A percentile compares a stretch with the other conserved stretches of the same genome.
These are phyloP conservation scores for Diabrotica undecimpunctata DNA, from an alignment of 1,140 invertebrate genomes.

Conservation along the genomic window DNA sequence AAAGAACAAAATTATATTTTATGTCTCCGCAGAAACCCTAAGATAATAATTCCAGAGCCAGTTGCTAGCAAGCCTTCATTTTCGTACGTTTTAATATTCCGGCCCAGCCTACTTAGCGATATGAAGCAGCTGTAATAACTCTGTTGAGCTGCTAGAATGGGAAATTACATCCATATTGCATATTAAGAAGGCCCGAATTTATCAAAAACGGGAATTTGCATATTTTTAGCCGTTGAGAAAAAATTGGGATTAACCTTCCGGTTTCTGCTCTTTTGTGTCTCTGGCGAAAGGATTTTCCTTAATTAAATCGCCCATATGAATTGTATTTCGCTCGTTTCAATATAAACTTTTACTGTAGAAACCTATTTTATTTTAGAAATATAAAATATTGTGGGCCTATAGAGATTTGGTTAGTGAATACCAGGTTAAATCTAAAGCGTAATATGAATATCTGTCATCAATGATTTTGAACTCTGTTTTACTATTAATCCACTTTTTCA, in stretches of 20 bases:
- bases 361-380: too few relatives aligned
- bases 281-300: background rate
- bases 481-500: too few relatives aligned
- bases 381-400: too few relatives aligned
- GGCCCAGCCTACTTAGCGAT: background rate
- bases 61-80: constrained; percentile 5
- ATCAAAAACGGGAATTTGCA: constrained; percentile 27
- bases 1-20: too few relatives aligned
- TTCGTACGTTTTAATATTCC: constrained; percentile 18
- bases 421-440: too few relatives aligned
- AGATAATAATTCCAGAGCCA: constrained; percentile 1
- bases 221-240: constrained; percentile 18
- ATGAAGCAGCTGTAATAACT: constrained; percentile 26
- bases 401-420: too few relatives aligned
- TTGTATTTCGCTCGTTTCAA: too few relatives aligned
- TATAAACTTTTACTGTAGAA: too few relatives aligned
- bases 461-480: too few relatives aligned
- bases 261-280: background rate
- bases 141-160: constrained; percentile 18
- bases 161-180: constrained; percentile 30
- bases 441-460: too few relatives aligned
- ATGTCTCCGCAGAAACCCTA: constrained; percentile 6
- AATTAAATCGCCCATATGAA: too few relatives aligned
- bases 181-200: constrained; percentile 23
- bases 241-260: background rate